Evolutionary conservation across 2,888 invertebrate genomes (phyloP), one percentile per base, ranked within the genome.

Genomic region (Crossocerus cetratus): DNA sequence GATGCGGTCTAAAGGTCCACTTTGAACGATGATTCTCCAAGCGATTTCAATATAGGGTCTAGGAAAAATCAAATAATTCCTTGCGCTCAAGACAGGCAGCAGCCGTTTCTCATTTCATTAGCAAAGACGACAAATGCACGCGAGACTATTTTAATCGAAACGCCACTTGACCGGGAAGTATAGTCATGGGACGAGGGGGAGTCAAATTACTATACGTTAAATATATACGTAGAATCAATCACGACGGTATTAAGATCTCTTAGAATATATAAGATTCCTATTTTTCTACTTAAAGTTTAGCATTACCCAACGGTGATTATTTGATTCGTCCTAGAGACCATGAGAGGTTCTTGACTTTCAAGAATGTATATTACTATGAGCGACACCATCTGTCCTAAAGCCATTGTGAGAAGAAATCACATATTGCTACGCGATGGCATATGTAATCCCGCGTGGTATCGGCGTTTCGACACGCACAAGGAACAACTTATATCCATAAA

Each of bases 41-140:
- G 65, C 62, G 65, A 73, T 73, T 62, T 59, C 60, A 64, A 45
- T 60, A 68, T 56, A 71, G 32, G 32, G 44, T 69, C 65, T 79
- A 79, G 76, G 71, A 73, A 65, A 71, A 76, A 79, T 73, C 71
- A 79, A 76, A 67, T 76, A 79, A 79, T 79, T 73, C 76, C 55
- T 57, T 61, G 49, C 59, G 65, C 55, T 68, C 58, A 65, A 73
- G 58, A 59, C 61, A 62, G 54, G 65, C 58, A 59, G 62, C 55
- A 23, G 45, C 70, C 65, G 59, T 8, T 69, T 56, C 56, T 73
- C 62, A 65, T 73, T 75, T 73, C 42, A 73, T 73, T 63, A 59
- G 45, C 32, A 22, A 59, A 59, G 63, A 59, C 4, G 49, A 14
- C 13, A 53, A 44, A 64, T 64, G 44, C 65, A 43, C 61, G 65